Evolutionary conservation across 2,888 invertebrate genomes (phyloP).

Genomic region (Aporophyla lueneburgensis): DNA sequence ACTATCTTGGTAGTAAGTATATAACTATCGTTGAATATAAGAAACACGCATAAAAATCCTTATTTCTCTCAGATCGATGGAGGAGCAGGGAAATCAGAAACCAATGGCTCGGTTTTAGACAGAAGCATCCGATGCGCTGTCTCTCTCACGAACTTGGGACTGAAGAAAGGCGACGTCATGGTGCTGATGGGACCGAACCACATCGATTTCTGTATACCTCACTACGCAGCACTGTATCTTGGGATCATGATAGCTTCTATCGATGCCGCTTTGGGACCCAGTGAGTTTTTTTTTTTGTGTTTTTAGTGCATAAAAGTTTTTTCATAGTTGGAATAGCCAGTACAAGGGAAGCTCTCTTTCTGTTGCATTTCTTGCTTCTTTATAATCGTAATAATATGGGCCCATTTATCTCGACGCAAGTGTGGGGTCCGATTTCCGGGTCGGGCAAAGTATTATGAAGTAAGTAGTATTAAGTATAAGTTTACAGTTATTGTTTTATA

Average conservation of each 20-base stretch:
- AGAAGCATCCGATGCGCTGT: slow-evolving; percentile 65
- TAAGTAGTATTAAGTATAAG: too few species aligned
- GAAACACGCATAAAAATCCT: background rate
- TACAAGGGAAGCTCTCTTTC: background rate
- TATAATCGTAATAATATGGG: too few species aligned
- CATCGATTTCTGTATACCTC: slow-evolving; percentile 82
- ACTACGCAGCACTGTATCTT: slow-evolving; percentile 84
- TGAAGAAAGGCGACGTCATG: slow-evolving; percentile 84
- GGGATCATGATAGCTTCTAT: slow-evolving; percentile 79
- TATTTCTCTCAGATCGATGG: slow-evolving; percentile 62
- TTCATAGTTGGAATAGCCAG: background rate
- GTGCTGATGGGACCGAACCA: slow-evolving; percentile 85
- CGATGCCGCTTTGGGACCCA: slow-evolving; percentile 73
- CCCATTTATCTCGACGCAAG: too few species aligned
- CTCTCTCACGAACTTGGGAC: slow-evolving; percentile 78
- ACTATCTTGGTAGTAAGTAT: too few species aligned
- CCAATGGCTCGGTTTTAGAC: slow-evolving; percentile 46
- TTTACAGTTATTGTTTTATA: too few species aligned
- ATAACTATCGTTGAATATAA: too few species aligned
- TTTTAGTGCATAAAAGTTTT: background rate
- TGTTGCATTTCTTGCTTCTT: background rate
- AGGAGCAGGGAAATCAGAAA: slow-evolving; percentile 63
- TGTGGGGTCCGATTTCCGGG: too few species aligned
- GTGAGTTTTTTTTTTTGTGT: slow-evolving; percentile 65
- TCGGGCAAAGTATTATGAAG: too few species aligned